Conservation (phyloP, 2,888 invertebrate species). For the Tetramorium bicarinatum region DNA sequence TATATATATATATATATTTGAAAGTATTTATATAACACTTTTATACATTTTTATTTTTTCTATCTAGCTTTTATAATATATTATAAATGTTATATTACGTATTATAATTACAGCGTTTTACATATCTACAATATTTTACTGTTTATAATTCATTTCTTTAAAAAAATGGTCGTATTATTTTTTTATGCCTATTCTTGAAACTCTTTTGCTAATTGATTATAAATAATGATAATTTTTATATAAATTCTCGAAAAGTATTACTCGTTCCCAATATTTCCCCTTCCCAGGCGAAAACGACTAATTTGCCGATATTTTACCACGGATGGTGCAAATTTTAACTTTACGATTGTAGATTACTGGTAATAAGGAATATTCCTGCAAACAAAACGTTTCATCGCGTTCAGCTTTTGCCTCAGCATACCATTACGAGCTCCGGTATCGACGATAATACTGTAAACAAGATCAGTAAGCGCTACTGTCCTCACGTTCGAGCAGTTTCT, state of each 20-base stretch:
- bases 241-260: not conserved
- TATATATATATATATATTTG: not conserved
- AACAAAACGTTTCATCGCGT: not conserved
- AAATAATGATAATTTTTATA: not conserved
- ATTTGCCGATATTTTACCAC: conserved; percentile 11
- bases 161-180: not conserved
- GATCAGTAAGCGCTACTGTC: conserved; percentile 24
- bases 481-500: not conserved
- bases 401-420: not conserved
- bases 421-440: not conserved
- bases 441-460: not conserved
- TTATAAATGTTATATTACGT: not conserved
- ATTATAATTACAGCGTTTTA: not conserved
- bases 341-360: conserved; percentile 28
- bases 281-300: not conserved
- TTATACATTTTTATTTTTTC: not conserved
- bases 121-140: not conserved
- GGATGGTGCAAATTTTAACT: not conserved
- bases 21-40: not conserved
- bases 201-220: not conserved
- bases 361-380: conserved; percentile 30
- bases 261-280: not conserved
- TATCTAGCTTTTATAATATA: not conserved
- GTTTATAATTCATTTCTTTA: not conserved
- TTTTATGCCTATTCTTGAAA: not conserved